These are phyloP conservation scores for Neodiprion virginianus DNA, from an alignment of 1,140 invertebrate genomes.

Conservation along the genomic window DNA sequence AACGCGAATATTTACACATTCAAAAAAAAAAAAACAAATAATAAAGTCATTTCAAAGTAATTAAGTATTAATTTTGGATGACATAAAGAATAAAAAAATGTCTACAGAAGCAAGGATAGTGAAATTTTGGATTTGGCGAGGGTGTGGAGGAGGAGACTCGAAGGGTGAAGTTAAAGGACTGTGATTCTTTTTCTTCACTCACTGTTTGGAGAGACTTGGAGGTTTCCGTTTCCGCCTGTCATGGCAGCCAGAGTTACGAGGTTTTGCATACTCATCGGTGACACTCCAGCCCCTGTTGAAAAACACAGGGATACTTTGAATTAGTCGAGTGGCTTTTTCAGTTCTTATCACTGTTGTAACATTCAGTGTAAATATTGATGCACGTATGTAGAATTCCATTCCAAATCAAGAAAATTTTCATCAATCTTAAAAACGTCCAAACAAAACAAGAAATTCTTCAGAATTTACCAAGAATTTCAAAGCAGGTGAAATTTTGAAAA, in stretches of 20 bases:
- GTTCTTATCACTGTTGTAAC: neutral
- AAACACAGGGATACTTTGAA: conserved; percentile 24
- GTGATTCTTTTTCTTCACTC: conserved; percentile 40
- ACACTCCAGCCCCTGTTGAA: conserved; percentile 66
- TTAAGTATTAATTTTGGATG: neutral
- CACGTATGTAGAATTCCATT: neutral
- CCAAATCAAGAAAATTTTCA: neutral
- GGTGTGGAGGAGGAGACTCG: no score
- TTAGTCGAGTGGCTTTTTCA: neutral
- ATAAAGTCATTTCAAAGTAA: no score
- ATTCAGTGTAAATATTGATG: neutral
- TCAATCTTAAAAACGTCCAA: no score
- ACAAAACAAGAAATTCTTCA: no score
- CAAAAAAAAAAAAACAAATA: no score
- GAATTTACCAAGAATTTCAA: no score
- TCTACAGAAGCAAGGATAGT: neutral
- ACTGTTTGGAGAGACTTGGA: conserved; percentile 67
- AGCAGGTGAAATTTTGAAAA: no score
- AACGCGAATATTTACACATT: no score
- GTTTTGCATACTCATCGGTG: conserved; percentile 89
- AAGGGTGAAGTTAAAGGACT: conserved; percentile 9
- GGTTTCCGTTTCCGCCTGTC: conserved; percentile 67
- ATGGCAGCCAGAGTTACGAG: conserved; percentile 88
- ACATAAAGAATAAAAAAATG: neutral
- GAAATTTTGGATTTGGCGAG: no score